Evolutionary conservation across 2,888 invertebrate species (phyloP).

Genomic region (Folsomia manolachei): DNA sequence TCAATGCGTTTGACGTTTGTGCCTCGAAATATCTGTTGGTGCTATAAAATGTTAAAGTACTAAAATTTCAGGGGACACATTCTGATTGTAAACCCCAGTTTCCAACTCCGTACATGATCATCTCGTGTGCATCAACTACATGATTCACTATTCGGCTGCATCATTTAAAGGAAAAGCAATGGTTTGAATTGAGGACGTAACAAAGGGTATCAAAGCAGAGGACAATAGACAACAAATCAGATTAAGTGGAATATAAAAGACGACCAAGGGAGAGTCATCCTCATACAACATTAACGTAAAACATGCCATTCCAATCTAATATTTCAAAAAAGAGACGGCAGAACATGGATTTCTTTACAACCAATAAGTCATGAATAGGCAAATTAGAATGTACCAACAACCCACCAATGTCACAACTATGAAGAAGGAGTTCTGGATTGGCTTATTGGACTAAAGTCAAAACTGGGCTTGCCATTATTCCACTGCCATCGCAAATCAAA

Average conservation of each 20-base stretch:
- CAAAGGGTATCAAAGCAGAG: conserved; percentile 12
- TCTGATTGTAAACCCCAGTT: background rate
- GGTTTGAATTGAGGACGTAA: conserved; percentile 14
- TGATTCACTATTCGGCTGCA: no score
- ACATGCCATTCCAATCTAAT: background rate
- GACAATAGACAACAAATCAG: conserved; percentile 22
- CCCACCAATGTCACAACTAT: no score
- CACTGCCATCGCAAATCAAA: conserved; percentile 14
- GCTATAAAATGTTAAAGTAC: conserved; percentile 5
- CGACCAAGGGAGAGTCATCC: conserved; percentile 13
- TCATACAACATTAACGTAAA: background rate
- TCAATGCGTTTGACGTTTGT: background rate
- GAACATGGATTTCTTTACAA: background rate
- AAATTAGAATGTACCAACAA: conserved; percentile 16
- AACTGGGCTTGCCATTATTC: conserved; percentile 25
- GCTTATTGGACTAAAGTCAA: conserved; percentile 23
- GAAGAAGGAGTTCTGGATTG: conserved; percentile 24
- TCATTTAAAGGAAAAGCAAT: no score
- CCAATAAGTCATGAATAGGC: conserved; percentile 16
- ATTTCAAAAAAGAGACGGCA: background rate
- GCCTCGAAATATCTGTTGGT: background rate
- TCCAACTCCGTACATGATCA: background rate
- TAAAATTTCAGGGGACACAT: background rate
- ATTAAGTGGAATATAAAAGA: conserved; percentile 12
- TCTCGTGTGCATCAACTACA: conserved; percentile 10